A percentile compares a stretch with the other conserved stretches of the same genome.
Evolutionary conservation across 2,113 vertebrate species (phyloP).

Genomic region (Neotragus moschatus): DNA sequence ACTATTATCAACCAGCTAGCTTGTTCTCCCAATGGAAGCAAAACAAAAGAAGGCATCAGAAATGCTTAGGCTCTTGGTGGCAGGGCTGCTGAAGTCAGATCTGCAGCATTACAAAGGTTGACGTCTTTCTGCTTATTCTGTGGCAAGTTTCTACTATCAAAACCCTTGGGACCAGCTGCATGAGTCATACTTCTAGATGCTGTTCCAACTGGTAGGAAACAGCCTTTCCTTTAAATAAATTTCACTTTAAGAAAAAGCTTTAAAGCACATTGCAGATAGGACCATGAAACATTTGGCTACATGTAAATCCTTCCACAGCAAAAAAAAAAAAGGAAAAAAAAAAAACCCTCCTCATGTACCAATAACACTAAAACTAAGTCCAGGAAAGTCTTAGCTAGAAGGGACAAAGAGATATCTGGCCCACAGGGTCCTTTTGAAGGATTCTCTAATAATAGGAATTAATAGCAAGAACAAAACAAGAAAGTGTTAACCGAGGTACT

Average conservation of each 20-base stretch:
- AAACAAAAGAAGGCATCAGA: not conserved
- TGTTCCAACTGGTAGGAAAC: slow-evolving; percentile 67
- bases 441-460: slow-evolving; percentile 68
- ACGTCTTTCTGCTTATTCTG: slow-evolving; percentile 38
- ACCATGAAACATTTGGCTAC: slow-evolving; percentile 59
- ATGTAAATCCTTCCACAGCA: slow-evolving; percentile 68
- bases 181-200: slow-evolving; percentile 55
- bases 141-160: slow-evolving; percentile 3
- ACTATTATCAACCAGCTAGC: not conserved
- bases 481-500: slow-evolving; percentile 58
- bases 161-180: slow-evolving; percentile 37
- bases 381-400: slow-evolving; percentile 68
- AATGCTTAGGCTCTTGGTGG: not conserved
- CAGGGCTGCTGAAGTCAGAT: not conserved
- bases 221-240: slow-evolving; percentile 74
- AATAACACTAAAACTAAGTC: slow-evolving; percentile 50
- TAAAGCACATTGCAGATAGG: slow-evolving; percentile 60
- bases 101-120: not conserved
- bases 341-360: slow-evolving; percentile 50
- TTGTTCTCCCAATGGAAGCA: not conserved
- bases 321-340: slow-evolving; percentile 49
- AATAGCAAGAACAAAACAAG: slow-evolving; percentile 58
- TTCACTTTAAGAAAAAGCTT: slow-evolving; percentile 66
- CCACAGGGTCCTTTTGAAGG: not conserved
- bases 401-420: slow-evolving; percentile 49